A percentile compares a stretch with the other conserved stretches of the same genome.
phyloP scores from a whole-genome alignment of 2,113 vertebrate genomes.

The Redunca redunca region DNA sequence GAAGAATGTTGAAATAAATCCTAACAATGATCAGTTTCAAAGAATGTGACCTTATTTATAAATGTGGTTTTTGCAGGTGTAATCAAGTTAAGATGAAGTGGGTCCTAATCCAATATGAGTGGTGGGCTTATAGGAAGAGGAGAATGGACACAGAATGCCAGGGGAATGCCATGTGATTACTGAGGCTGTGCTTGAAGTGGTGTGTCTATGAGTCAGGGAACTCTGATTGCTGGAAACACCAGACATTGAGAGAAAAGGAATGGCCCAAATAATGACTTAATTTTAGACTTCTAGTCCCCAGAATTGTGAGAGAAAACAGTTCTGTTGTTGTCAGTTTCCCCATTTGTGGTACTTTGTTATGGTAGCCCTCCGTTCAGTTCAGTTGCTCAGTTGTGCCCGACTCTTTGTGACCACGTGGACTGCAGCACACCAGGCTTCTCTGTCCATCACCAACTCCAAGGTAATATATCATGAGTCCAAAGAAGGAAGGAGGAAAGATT shows the following conservation, averaged over 20 bases:
- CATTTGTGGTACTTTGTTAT: not conserved
- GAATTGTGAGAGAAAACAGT: not conserved
- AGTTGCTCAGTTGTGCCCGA: not conserved
- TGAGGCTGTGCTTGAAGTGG: not conserved
- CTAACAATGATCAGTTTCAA: rapidly evolving
- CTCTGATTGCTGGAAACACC: not conserved
- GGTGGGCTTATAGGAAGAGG: not conserved
- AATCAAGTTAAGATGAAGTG: not conserved
- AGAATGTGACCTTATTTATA: not conserved
- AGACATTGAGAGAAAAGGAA: not conserved
- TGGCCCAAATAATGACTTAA: not conserved
- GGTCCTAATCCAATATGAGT: not conserved
- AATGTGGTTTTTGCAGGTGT: not conserved
- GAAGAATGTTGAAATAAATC: not conserved
- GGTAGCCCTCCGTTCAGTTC: not conserved
- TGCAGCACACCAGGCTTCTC: not conserved
- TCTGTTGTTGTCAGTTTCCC: not conserved
- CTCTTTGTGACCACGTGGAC: not conserved
- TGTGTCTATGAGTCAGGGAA: not conserved
- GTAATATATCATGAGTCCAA: not conserved
- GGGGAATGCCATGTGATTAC: not conserved
- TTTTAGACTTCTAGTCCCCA: not conserved
- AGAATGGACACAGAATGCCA: not conserved
- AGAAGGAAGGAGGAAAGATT: not conserved
- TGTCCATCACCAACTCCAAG: not conserved